Conservation (phyloP, 2,113 vertebrate species). For the Bufo gargarizans region DNA sequence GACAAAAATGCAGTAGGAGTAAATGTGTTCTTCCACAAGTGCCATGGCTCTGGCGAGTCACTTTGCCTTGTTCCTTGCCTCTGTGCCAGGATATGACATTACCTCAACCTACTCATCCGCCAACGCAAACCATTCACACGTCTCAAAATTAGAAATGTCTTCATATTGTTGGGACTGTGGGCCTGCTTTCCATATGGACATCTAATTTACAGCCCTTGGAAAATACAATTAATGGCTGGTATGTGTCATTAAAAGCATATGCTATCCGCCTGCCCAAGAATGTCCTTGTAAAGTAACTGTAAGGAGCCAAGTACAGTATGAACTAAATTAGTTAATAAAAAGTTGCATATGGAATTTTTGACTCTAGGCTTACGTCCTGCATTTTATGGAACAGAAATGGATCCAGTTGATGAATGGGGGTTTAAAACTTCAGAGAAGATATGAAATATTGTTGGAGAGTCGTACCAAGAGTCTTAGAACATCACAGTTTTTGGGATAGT, state of each 20-base stretch:
- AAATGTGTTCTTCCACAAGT: conserved; percentile 13
- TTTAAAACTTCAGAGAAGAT: background rate
- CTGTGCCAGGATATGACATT: conserved; percentile 35
- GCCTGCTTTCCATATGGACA: conserved; percentile 44
- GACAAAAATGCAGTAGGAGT: conserved; percentile 13
- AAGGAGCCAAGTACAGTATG: background rate
- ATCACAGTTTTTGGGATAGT: background rate
- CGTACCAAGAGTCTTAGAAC: background rate
- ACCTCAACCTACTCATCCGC: conserved; percentile 14
- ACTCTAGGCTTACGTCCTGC: conserved; percentile 8
- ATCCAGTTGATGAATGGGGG: background rate
- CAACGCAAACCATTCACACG: conserved; percentile 46
- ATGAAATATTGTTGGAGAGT: background rate
- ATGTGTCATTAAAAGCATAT: conserved; percentile 42
- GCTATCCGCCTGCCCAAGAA: conserved; percentile 14
- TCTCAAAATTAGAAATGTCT: conserved; percentile 50
- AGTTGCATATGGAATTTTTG: conserved; percentile 20
- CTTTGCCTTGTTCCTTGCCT: conserved; percentile 9
- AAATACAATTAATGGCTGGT: conserved; percentile 41
- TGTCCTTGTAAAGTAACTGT: background rate
- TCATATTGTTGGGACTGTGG: conserved; percentile 19
- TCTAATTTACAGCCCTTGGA: conserved; percentile 46
- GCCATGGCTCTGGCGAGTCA: conserved; percentile 30
- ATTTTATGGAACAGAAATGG: background rate
- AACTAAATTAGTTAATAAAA: conserved; percentile 23